Conservation (phyloP, 2,888 invertebrate species). For the Hyposoter didymator region DNA sequence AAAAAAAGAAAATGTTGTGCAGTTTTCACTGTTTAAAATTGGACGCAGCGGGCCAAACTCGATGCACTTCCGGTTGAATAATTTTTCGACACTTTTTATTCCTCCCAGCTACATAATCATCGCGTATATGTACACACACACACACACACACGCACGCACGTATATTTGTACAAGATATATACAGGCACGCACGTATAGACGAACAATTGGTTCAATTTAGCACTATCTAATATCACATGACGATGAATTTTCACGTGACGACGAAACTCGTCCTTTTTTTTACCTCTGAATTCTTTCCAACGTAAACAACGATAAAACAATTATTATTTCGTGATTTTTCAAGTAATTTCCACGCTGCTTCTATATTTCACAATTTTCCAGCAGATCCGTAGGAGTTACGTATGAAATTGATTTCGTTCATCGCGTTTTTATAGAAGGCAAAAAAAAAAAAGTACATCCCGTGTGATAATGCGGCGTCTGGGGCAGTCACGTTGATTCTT, state of each 20-base stretch:
- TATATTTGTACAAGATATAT: not conserved
- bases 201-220: slow-evolving; percentile 47
- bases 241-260: slow-evolving; percentile 20
- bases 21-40: not conserved
- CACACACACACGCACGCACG: slow-evolving; percentile 31
- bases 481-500: slow-evolving; percentile 61
- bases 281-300: not conserved
- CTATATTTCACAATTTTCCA: not conserved
- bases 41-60: not conserved
- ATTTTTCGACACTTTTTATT: not conserved
- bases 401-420: not conserved
- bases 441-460: slow-evolving; percentile 31
- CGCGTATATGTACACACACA: not conserved
- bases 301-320: not conserved
- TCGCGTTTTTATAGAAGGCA: not conserved
- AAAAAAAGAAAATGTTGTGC: too few species aligned
- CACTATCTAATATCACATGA: slow-evolving; percentile 50
- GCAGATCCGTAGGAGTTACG: not conserved
- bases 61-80: not conserved
- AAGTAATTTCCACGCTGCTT: not conserved
- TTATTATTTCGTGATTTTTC: not conserved
- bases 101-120: not conserved
- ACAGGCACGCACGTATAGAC: slow-evolving; percentile 21
- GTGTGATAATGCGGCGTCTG: slow-evolving; percentile 34
- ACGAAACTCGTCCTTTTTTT: not conserved